Conservation (phyloP, 2,113 vertebrate species). For the Zosterops borbonicus region DNA sequence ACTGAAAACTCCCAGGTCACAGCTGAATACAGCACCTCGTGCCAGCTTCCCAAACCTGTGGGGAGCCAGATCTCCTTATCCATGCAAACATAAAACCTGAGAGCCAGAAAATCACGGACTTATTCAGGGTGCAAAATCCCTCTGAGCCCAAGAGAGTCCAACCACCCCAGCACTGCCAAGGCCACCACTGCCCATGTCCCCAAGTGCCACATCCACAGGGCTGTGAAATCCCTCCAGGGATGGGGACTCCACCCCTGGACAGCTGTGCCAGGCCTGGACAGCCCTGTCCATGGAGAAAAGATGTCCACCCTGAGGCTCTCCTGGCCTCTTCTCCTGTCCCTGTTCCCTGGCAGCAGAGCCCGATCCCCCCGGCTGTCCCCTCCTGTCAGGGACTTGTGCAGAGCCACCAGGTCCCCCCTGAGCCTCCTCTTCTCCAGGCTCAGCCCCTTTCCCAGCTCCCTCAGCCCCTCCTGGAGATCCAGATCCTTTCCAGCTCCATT, state of each 20-base stretch:
- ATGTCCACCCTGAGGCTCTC: background rate
- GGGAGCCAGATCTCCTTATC: background rate
- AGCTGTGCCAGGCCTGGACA: background rate
- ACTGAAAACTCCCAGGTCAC: background rate
- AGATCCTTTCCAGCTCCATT: too few species aligned
- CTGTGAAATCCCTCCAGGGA: background rate
- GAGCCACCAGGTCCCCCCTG: too few species aligned
- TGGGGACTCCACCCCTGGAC: background rate
- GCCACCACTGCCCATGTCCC: too few species aligned
- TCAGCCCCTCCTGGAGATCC: too few species aligned
- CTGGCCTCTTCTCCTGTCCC: background rate
- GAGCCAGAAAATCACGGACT: background rate
- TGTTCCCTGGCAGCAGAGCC: background rate
- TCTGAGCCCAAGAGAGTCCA: background rate
- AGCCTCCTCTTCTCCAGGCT: too few species aligned
- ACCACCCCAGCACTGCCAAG: background rate
- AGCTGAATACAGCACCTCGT: rapidly evolving
- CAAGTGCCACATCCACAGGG: background rate
- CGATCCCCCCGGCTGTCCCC: background rate
- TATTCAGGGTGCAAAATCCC: background rate
- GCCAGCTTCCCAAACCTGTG: background rate
- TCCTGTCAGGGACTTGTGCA: too few species aligned
- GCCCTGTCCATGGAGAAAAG: background rate
- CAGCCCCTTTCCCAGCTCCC: too few species aligned
- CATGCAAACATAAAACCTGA: background rate